Evolutionary conservation across 92 coral and sea anemone genomes (phyloP).

Genomic region (Anthopleura xanthogrammica): DNA sequence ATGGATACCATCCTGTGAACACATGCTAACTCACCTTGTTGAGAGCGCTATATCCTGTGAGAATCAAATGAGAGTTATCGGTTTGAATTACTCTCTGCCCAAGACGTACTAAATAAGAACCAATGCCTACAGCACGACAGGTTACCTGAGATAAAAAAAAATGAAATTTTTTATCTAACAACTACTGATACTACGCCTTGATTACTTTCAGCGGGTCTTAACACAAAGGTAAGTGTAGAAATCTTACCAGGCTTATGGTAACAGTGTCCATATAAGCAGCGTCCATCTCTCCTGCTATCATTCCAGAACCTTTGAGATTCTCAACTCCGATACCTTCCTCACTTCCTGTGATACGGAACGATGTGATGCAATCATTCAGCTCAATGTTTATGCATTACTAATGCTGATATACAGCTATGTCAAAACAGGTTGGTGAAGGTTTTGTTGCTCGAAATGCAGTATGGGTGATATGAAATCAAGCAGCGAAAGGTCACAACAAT

Average conservation of each 20-base stretch:
- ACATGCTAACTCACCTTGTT: conserved; percentile 62
- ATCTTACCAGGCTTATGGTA: conserved; percentile 81
- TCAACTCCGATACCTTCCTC: conserved; percentile 97
- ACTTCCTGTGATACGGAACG: conserved; percentile 54
- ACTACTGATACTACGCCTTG: too few species aligned
- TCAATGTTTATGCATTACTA: too few species aligned
- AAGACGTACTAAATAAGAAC: conserved; percentile 88
- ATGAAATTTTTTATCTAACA: not conserved
- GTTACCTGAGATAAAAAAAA: conserved; percentile 60
- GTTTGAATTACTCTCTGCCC: conserved; percentile 94
- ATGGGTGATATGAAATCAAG: too few species aligned
- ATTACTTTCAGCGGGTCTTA: too few species aligned
- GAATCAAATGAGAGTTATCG: conserved; percentile 80
- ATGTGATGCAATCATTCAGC: too few species aligned
- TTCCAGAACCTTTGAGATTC: conserved; percentile 91
- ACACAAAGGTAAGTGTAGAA: not conserved
- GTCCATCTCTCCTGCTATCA: conserved; percentile 99
- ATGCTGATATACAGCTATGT: too few species aligned
- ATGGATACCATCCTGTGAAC: too few species aligned
- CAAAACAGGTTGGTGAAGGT: too few species aligned
- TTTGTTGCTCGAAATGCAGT: too few species aligned
- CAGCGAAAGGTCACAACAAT: too few species aligned
- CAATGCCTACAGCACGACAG: conserved; percentile 94
- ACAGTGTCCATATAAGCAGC: conserved; percentile 88
- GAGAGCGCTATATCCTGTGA: conserved; percentile 88